These are phyloP conservation scores for Mallotus villosus DNA, from an alignment of 2,797 vertebrate species.

Conservation along the genomic window DNA sequence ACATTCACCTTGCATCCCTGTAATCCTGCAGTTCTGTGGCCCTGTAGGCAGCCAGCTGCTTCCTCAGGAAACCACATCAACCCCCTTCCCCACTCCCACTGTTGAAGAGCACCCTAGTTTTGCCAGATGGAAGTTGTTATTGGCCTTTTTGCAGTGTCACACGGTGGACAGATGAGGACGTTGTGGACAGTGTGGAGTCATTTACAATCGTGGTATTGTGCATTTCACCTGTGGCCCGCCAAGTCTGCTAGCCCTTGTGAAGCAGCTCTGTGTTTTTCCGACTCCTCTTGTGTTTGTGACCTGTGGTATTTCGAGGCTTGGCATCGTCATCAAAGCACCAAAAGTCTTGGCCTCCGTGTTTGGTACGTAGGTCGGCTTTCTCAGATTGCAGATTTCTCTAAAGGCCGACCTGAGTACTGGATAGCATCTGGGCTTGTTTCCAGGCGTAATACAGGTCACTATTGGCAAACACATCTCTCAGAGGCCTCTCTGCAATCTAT, in stretches of 20 bases:
- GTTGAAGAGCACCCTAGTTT: constrained; percentile 44
- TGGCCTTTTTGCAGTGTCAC: constrained; percentile 55
- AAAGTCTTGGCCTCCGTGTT: constrained; percentile 22
- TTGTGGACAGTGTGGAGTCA: not conserved
- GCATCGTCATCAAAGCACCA: constrained; percentile 48
- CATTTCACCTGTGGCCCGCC: constrained; percentile 45
- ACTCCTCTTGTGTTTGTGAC: constrained; percentile 27
- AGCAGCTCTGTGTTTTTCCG: constrained; percentile 26
- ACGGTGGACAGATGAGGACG: constrained; percentile 31
- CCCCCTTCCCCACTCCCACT: constrained; percentile 25
- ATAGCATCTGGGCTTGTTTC: constrained; percentile 46
- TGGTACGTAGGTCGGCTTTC: constrained; percentile 33
- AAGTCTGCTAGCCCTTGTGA: constrained; percentile 37
- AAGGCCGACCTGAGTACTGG: constrained; percentile 38
- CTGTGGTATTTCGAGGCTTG: constrained; percentile 43
- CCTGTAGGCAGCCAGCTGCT: constrained; percentile 72
- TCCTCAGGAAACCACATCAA: constrained; percentile 77
- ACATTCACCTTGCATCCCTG: constrained; percentile 62
- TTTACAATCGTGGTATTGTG: constrained; percentile 4
- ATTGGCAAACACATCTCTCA: constrained; percentile 36
- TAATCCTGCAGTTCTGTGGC: constrained; percentile 54
- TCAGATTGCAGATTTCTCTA: constrained; percentile 29
- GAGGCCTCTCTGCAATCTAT: constrained; percentile 26
- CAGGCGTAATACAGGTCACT: constrained; percentile 39
- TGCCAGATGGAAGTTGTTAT: constrained; percentile 65